Evolutionary conservation across 2,113 vertebrate genomes (phyloP), one percentile per base, ranked within the genome.

Genomic region (Lates calcarifer): DNA sequence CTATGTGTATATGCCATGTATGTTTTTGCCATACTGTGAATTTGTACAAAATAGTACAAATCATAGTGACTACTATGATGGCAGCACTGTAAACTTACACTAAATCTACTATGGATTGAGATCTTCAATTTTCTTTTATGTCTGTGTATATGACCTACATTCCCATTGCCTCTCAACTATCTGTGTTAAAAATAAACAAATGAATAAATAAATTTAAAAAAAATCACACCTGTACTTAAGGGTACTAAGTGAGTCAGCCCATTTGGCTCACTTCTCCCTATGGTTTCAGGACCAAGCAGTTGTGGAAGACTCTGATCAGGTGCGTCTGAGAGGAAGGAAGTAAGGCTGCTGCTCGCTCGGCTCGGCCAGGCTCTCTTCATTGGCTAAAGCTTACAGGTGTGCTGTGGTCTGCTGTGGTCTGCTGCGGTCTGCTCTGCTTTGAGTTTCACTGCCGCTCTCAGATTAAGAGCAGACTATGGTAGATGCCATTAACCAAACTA

Each of bases 201-300:
- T n/a, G n/a, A n/a, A n/a, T n/a, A n/a, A n/a, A n/a, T n/a, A n/a
- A n/a, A n/a, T n/a, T n/a, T n/a, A n/a, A n/a, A n/a, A n/a, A n/a
- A n/a, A n/a, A n/a, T n/a, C 53, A 53, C 14, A 12, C 49, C 45
- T 60, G 4, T 45, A 61, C 62, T 29, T 22, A 29, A 58, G 69
- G 85, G 75, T 77, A 41, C 70, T 58, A 74, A 72, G 77, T 79
- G 78, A 81, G 87, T 82, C 43, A 72, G 91, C 26, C 28, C 18
- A 76, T 79, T 63, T 60, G 65, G 82, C 67, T 91, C 74, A 85
- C 84, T 76, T 90, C 87, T 94, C 74, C 85, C 70, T 94, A 84
- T 95, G 94, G 90, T 95, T 95, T 80, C 95, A 96, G 95, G 95
- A 84, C 92, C 81, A 92, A 88, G 89, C 84, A 77, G 66, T 91